Evolutionary conservation across 2,113 vertebrate species (phyloP), one percentile per base, ranked within the genome.

Genomic region (Calidris pugnax): DNA sequence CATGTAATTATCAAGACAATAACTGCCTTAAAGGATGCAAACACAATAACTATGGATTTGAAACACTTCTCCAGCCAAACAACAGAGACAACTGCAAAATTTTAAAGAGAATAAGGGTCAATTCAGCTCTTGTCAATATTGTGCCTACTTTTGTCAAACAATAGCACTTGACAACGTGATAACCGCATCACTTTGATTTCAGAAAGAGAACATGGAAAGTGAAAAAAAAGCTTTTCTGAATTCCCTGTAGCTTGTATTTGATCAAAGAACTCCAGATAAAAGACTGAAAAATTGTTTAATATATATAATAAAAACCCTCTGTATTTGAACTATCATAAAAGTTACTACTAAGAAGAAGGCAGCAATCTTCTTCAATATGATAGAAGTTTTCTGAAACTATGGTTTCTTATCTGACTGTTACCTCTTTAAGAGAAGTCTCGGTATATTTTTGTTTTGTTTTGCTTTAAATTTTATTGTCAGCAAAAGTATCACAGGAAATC

Each of bases 401-500:
- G 93, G 37, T 80, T 92, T 88, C 24, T 77, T 90, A 90, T 95
- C 72, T 85, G 50, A 63, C 80, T 80, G 62, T 92, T 94, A 59
- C 14, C 9, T 94, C 23, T 97, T 94, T 95, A 93, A 95, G 66
- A 68, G 72, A 83, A 80, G 14, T 50, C 9, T 56, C 93, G 33
- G 13, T 59, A 35, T 92, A 86, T 87, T 96, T 97, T 84, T 76
- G 4, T 62, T 97, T 86, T 93, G 35, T 73, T 93, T 94, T 94
- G 66, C 69, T 80, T 95, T 77, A 69, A 76, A 80, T 87, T 81
- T 68, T 95, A 56, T 81, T 96, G 75, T 80, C 83, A 84, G 83
- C 20, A 85, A 91, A 97, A 94, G 78, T 93, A 96, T 94, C 93
- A 95, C 60, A 95, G 71, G 79, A 96, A 87, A 89, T 84, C 9